phyloP scores from a whole-genome alignment of 2,797 vertebrate genomes.

The Sebastes matsubarae region DNA sequence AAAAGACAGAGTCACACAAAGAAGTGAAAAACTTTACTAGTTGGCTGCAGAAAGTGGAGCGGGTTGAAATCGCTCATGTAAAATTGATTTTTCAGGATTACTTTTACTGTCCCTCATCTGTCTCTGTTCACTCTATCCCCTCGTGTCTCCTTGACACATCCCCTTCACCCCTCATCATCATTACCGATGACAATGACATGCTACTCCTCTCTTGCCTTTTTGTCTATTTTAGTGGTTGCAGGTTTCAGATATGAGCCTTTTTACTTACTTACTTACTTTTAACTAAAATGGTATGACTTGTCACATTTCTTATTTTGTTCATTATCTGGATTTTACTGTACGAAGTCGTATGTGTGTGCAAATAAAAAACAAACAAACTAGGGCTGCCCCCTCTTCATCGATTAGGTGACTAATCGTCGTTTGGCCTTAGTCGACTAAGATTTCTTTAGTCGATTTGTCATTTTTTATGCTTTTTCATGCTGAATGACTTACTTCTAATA shows the following conservation, averaged over 20 bases:
- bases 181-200: background rate
- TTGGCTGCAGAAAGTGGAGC: background rate
- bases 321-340: background rate
- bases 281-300: background rate
- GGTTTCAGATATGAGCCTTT: background rate
- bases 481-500: no score
- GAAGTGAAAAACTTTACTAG: background rate
- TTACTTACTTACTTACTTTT: background rate
- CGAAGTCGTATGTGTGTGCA: background rate
- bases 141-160: background rate
- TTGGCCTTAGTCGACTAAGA: no score
- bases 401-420: no score
- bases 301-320: background rate
- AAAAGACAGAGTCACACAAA: background rate
- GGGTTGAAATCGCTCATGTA: background rate
- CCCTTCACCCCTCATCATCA: background rate
- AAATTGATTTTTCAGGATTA: conserved; percentile 14
- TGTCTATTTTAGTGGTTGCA: background rate
- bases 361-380: background rate
- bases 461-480: no score
- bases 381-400: no score
- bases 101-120: background rate
- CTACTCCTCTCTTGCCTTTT: background rate
- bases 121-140: background rate
- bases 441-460: no score